Evolutionary conservation across 2,113 vertebrate genomes (phyloP).

Genomic region (Pedionomus torquatus): DNA sequence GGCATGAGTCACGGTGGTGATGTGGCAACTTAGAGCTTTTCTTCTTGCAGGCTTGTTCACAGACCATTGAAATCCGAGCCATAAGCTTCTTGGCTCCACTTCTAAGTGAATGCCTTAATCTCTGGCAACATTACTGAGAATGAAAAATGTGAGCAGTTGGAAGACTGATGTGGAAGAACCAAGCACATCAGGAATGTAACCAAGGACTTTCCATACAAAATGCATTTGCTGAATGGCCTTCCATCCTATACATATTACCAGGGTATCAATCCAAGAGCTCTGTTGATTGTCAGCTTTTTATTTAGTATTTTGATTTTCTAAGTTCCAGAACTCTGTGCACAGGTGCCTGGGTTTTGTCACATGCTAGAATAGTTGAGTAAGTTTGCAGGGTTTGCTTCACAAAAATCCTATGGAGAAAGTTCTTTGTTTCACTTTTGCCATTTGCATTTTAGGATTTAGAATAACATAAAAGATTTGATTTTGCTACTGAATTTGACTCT

Average conservation of each 20-base stretch:
- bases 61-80: neutral
- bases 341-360: fast-evolving
- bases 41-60: neutral
- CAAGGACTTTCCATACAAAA: neutral
- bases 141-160: neutral
- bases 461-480: neutral
- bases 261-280: neutral
- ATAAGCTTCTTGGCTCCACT: neutral
- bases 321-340: neutral
- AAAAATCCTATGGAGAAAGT: neutral
- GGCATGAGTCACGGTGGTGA: neutral
- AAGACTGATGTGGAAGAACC: neutral
- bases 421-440: neutral
- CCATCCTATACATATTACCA: neutral
- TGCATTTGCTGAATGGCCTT: neutral
- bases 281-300: neutral
- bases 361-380: neutral
- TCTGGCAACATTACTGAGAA: neutral
- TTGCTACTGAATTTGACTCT: neutral
- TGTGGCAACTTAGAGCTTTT: neutral
- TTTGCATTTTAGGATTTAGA: neutral
- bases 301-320: neutral
- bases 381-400: neutral
- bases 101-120: neutral
- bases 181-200: neutral